Conservation (phyloP, 2,888 invertebrate species). For the Anorthoa munda region DNA sequence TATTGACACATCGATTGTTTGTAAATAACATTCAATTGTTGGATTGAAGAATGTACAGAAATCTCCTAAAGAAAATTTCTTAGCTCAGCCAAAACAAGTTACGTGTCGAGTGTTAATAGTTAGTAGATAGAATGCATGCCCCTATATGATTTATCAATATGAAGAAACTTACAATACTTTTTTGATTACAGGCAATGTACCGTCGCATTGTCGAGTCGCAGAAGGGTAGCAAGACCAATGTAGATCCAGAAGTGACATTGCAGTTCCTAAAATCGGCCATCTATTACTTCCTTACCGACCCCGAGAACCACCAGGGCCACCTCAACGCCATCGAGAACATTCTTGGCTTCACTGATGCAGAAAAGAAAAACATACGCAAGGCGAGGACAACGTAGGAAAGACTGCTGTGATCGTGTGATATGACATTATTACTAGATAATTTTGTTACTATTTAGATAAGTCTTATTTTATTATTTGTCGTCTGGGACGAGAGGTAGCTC, state of each 20-base stretch:
- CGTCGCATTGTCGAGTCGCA: slow-evolving; percentile 95
- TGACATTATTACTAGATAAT: slow-evolving; percentile 79
- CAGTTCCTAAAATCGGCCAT: slow-evolving; percentile 98
- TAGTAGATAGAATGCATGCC: slow-evolving; percentile 56
- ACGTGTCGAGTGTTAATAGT: slow-evolving; percentile 29
- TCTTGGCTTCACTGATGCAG: slow-evolving; percentile 95
- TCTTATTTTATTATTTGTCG: slow-evolving; percentile 76
- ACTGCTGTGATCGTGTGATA: slow-evolving; percentile 87
- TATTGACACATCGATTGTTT: slow-evolving; percentile 24
- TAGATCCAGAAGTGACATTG: slow-evolving; percentile 97
- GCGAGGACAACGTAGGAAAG: slow-evolving; percentile 88
- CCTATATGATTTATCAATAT: not conserved
- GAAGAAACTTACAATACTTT: slow-evolving; percentile 22
- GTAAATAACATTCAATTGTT: slow-evolving; percentile 13
- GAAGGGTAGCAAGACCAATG: slow-evolving; percentile 92
- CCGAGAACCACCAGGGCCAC: slow-evolving; percentile 97
- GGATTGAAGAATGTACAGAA: slow-evolving; percentile 5
- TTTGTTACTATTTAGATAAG: slow-evolving; percentile 74
- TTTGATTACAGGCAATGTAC: slow-evolving; percentile 94
- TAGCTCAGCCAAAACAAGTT: slow-evolving; percentile 44
- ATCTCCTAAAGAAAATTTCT: not conserved
- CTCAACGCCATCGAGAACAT: slow-evolving; percentile 97
- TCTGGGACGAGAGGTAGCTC: slow-evolving; percentile 69
- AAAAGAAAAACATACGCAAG: slow-evolving; percentile 95
- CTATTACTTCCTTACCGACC: slow-evolving; percentile 97